These are phyloP conservation scores for Cossypha caffra DNA, from an alignment of 2,797 vertebrate species.

Conservation along the genomic window DNA sequence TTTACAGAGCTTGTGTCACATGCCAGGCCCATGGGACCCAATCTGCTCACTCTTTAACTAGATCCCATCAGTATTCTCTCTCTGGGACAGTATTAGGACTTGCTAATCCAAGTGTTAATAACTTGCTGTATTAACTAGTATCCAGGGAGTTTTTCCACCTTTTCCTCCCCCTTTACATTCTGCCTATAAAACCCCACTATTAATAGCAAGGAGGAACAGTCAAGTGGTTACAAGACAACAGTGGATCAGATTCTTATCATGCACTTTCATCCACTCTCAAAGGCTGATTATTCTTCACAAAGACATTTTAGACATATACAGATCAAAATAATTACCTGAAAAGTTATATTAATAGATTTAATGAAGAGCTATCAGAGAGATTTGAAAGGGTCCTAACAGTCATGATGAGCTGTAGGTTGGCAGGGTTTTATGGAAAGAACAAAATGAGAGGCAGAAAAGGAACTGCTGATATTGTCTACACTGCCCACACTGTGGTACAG, in stretches of 20 bases:
- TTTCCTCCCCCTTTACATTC: neutral
- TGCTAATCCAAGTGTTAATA: constrained; percentile 10
- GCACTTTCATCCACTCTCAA: neutral
- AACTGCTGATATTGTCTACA: neutral
- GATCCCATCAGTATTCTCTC: neutral
- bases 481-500: neutral
- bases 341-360: constrained; percentile 43
- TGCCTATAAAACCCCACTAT: neutral
- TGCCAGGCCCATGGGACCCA: neutral
- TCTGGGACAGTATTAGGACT: neutral
- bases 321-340: constrained; percentile 37
- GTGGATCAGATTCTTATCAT: neutral
- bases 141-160: neutral
- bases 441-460: neutral
- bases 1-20: neutral
- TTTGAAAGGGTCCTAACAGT: constrained; percentile 21
- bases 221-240: constrained; percentile 3
- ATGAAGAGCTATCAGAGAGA: constrained; percentile 12
- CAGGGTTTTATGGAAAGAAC: neutral
- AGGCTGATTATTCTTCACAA: neutral
- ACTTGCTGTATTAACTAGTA: neutral
- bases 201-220: constrained; percentile 14
- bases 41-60: constrained; percentile 2
- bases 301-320: constrained; percentile 17
- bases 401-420: neutral